Evolutionary conservation across 1,140 invertebrate species (phyloP).

Genomic region (Drosophila leontia): DNA sequence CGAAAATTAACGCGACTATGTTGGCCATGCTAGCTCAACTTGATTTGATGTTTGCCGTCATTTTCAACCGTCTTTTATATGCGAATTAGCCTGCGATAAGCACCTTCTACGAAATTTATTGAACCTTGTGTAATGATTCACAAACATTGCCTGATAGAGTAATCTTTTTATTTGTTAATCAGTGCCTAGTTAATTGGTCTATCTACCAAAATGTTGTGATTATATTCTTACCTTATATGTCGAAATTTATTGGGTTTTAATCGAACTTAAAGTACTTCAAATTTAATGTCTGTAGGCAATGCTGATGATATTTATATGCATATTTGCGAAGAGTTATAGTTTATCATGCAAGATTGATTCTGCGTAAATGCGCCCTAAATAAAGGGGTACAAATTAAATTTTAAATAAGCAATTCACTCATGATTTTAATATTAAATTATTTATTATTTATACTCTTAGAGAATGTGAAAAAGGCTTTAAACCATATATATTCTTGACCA

Average conservation of each 20-base stretch:
- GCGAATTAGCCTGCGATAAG: slow-evolving; percentile 13
- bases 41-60: background rate
- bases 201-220: background rate
- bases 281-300: background rate
- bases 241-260: background rate
- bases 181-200: slow-evolving; percentile 4
- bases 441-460: no score
- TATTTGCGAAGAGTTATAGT: background rate
- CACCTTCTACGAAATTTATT: background rate
- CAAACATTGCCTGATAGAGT: background rate
- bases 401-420: no score
- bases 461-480: no score
- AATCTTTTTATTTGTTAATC: background rate
- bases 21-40: slow-evolving; percentile 12
- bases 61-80: slow-evolving; percentile 5
- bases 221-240: background rate
- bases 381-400: no score
- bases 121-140: background rate
- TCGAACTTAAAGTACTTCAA: background rate
- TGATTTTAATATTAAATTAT: no score
- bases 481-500: no score
- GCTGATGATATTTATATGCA: background rate
- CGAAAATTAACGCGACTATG: slow-evolving; percentile 2
- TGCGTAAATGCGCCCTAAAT: no score
- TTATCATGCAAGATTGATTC: no score